These are phyloP conservation scores for Leptopilina drosophilae DNA, from an alignment of 2,888 invertebrate species.

Conservation along the genomic window DNA sequence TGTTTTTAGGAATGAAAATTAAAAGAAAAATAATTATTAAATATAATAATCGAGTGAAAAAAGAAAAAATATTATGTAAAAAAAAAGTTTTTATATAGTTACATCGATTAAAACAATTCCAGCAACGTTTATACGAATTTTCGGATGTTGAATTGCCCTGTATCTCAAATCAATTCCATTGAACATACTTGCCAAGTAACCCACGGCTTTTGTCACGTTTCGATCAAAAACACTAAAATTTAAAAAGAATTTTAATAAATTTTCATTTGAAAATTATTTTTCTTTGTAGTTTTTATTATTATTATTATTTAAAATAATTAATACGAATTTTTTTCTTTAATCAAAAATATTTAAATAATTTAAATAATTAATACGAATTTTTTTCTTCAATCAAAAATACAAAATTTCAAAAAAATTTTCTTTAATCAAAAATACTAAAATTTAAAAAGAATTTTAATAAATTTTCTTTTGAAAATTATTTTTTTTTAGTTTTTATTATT, in stretches of 20 bases:
- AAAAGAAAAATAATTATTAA: no score
- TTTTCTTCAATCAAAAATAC: no score
- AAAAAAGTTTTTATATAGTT: background rate
- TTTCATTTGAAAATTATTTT: background rate
- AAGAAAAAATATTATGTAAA: no score
- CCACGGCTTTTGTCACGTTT: constrained; percentile 56
- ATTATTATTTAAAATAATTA: background rate
- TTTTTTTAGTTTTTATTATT: no score
- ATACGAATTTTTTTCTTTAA: no score
- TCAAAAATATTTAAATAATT: no score
- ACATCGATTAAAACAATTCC: constrained; percentile 59
- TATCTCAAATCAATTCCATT: constrained; percentile 71
- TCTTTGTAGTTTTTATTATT: background rate
- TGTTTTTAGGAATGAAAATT: background rate
- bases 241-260: background rate
- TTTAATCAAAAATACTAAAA: constrained; percentile 41
- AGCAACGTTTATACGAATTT: constrained; percentile 67
- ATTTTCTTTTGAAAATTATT: background rate
- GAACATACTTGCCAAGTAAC: constrained; percentile 69
- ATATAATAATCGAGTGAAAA: no score
- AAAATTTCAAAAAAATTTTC: no score
- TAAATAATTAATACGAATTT: no score
- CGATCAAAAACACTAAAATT: constrained; percentile 39
- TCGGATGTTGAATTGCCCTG: constrained; percentile 62
- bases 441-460: background rate